Percentiles rank a stretch among this genome's conserved stretches.
Evolutionary conservation across 2,888 invertebrate genomes (phyloP).

Genomic region (Belgica antarctica): DNA sequence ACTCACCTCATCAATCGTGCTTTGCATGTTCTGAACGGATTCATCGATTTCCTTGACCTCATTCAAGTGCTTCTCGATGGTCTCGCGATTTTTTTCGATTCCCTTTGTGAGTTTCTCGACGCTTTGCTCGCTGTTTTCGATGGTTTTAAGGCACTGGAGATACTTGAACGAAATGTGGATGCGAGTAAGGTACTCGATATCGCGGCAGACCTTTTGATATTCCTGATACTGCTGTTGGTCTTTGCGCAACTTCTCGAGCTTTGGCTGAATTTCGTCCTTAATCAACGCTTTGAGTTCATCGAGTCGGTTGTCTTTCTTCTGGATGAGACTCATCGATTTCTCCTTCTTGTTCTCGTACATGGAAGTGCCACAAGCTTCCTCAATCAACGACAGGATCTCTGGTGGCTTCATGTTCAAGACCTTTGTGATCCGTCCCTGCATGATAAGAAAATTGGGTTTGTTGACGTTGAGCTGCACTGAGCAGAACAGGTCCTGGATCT

Average conservation of each 20-base stretch:
- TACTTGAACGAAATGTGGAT: slow-evolving; percentile 58
- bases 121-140: slow-evolving; percentile 59
- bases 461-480: slow-evolving; percentile 97
- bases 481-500: slow-evolving; percentile 91
- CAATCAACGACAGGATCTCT: slow-evolving; percentile 96
- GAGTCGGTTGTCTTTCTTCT: slow-evolving; percentile 88
- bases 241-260: slow-evolving; percentile 76
- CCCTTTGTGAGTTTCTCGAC: slow-evolving; percentile 58
- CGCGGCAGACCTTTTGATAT: slow-evolving; percentile 80
- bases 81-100: slow-evolving; percentile 59
- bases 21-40: slow-evolving; percentile 63
- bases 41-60: slow-evolving; percentile 60
- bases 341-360: slow-evolving; percentile 95
- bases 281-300: slow-evolving; percentile 76
- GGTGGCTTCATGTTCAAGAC: slow-evolving; percentile 98
- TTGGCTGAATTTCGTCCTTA: slow-evolving; percentile 86
- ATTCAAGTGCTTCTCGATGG: slow-evolving; percentile 59
- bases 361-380: slow-evolving; percentile 97
- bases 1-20: slow-evolving; percentile 62
- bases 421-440: slow-evolving; percentile 99
- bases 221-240: slow-evolving; percentile 83
- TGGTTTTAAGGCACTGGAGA: slow-evolving; percentile 54
- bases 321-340: slow-evolving; percentile 79
- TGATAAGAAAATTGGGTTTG: slow-evolving; percentile 98
- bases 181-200: slow-evolving; percentile 76